Base-by-base conservation (phyloP, 2,113 vertebrate species). In the Hemiprocne comata region DNA sequence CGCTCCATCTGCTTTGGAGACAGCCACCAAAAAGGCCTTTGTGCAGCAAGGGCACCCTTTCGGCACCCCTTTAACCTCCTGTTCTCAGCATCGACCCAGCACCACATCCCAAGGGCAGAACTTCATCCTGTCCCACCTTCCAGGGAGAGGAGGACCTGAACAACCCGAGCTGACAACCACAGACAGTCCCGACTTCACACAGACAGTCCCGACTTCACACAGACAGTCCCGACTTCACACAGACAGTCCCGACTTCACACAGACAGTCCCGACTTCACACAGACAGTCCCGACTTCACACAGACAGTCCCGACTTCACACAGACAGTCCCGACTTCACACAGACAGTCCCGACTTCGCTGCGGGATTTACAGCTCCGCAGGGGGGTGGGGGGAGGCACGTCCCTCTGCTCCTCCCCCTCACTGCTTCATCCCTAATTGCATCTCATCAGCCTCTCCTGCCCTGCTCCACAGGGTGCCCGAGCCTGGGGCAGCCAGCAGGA, bases 121-220 rank as follows among this genome's bases (percentile, higher is more conserved):
- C 19, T 55, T 81, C 29, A 29, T 26, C 40, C 57, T 29, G 7
- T 4, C 42, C 40, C 38, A 61, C 12, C 62, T 29, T 25, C 0
- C 1, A 14, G 0, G 2, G n/a, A 23, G 20, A 38, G 1, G 9
- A n/a, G 31, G 90, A 33, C 11, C 9, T 36, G 34, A 44, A 8
- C 2, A 1, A 6, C 46, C 31, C 6, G 26, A 78, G 19, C 13
- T 31, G n/a, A n/a, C n/a, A n/a, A n/a, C n/a, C n/a, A n/a, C n/a
- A n/a, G n/a, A n/a, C n/a, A n/a, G n/a, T n/a, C n/a, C n/a, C n/a
- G n/a, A n/a, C n/a, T n/a, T n/a, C n/a, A n/a, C n/a, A n/a, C n/a
- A n/a, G n/a, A n/a, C n/a, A n/a, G n/a, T n/a, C n/a, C n/a, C n/a
- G n/a, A n/a, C n/a, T n/a, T n/a, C n/a, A n/a, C n/a, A n/a, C n/a